Conservation (phyloP, 2,113 vertebrate species). For the Heliornis fulica region DNA sequence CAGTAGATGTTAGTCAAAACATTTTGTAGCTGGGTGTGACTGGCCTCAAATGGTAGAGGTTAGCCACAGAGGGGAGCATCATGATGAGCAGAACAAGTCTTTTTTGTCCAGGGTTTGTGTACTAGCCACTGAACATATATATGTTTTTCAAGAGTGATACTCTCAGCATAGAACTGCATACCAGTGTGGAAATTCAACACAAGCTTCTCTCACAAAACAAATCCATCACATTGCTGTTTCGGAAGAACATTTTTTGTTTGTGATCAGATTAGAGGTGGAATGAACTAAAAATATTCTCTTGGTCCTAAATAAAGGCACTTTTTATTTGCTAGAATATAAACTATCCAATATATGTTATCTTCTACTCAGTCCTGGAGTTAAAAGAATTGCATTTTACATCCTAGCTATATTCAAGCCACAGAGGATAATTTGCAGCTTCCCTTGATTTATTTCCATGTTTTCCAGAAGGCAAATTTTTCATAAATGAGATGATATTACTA, state of each 20-base stretch:
- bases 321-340: not conserved
- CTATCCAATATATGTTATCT: not conserved
- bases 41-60: not conserved
- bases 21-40: not conserved
- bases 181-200: not conserved
- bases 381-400: not conserved
- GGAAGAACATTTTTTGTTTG: not conserved
- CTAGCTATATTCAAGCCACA: not conserved
- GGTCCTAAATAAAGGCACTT: not conserved
- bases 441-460: not conserved
- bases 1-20: not conserved
- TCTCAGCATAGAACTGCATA: not conserved
- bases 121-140: not conserved
- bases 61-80: not conserved
- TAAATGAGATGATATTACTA: not conserved
- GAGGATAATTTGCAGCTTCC: not conserved
- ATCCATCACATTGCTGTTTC: not conserved
- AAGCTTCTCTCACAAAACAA: not conserved
- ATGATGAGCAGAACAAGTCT: not conserved
- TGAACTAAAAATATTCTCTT: not conserved
- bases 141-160: not conserved
- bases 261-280: not conserved
- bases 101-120: not conserved
- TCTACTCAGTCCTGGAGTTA: not conserved
- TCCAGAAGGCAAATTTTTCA: not conserved